Evolutionary conservation across 2,113 vertebrate species (phyloP), one percentile per base, ranked within the genome.

Genomic region (Pyrgilauda ruficollis): DNA sequence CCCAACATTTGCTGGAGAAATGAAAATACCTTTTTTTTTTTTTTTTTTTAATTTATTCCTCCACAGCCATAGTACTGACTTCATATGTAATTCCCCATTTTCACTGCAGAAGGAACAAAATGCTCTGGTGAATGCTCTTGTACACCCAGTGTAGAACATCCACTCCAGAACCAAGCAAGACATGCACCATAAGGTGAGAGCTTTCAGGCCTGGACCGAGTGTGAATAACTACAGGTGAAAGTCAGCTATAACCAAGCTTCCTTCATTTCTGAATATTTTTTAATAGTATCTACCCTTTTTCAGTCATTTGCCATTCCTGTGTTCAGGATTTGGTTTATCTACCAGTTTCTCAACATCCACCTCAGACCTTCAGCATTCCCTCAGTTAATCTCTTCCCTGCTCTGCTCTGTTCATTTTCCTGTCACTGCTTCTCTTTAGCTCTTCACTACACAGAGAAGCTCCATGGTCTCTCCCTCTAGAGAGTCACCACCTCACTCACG

Each of bases 251-350:
- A 62, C 13, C n/a, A 37, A 37, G 2, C 24, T 39, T 62, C 47
- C 47, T 59, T 35, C 26, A 49, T 46, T 83, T 83, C 31, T 80
- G 23, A 30, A 0, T 61, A 3, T 27, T 66, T 81, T 78, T 75
- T 46, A 74, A 53, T 2, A 69, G 21, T 18, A 73, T 15, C 16
- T 79, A 62, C 5, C n/a, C 7, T 26, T 83, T 58, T 72, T 27
- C 2, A 2, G 37, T 50, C 56, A 35, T 67, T 58, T 0, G 0
- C 13, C 2, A 4, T 28, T 77, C 37, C 43, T 53, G 4, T 53
- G 14, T 66, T 74, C 76, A 49, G 63, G 0, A 41, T 88, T 59
- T 79, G 22, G 20, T 47, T 87, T 85, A 81, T 62, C 58, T n/a
- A 62, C 10, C 7, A 1, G 30, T 53, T 87, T 79, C 72, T 90